phyloP scores from a whole-genome alignment of 2,113 vertebrate genomes.

The Oreotragus oreotragus region DNA sequence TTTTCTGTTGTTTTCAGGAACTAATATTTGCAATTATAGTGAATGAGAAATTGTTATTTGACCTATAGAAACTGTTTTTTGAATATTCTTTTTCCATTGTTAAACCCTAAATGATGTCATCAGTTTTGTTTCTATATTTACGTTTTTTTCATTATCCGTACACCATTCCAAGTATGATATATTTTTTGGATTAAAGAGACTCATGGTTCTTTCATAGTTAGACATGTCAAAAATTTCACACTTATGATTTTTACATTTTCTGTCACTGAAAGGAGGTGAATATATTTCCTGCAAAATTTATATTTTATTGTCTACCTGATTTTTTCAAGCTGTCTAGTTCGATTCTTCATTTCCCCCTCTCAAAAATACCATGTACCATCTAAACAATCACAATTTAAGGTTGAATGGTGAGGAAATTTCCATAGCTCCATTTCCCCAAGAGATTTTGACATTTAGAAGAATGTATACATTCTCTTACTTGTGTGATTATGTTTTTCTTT shows the following conservation, averaged over 20 bases:
- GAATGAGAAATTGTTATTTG: slow-evolving; percentile 43
- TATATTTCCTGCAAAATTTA: background rate
- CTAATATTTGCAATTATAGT: slow-evolving; percentile 40
- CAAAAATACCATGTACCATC: background rate
- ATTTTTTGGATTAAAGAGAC: background rate
- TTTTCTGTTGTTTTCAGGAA: slow-evolving; percentile 5
- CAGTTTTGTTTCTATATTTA: slow-evolving; percentile 47
- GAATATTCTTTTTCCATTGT: slow-evolving; percentile 3
- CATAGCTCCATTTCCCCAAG: background rate
- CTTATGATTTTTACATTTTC: slow-evolving; percentile 36
- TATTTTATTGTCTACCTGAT: slow-evolving; percentile 27
- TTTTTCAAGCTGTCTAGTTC: background rate
- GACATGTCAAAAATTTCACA: slow-evolving; percentile 23
- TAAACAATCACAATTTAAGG: background rate
- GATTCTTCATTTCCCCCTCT: background rate
- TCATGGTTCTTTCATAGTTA: slow-evolving; percentile 7
- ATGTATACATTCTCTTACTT: background rate
- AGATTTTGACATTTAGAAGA: background rate
- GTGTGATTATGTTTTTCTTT: background rate
- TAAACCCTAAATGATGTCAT: slow-evolving; percentile 39
- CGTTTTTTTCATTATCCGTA: slow-evolving; percentile 48
- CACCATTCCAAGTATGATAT: slow-evolving; percentile 35
- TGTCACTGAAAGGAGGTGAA: background rate
- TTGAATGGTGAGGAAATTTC: background rate
- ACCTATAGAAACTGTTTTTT: slow-evolving; percentile 45